Evolutionary conservation across 2,888 invertebrate species (phyloP), one percentile per base, ranked within the genome.

Genomic region (Cephus runcator): DNA sequence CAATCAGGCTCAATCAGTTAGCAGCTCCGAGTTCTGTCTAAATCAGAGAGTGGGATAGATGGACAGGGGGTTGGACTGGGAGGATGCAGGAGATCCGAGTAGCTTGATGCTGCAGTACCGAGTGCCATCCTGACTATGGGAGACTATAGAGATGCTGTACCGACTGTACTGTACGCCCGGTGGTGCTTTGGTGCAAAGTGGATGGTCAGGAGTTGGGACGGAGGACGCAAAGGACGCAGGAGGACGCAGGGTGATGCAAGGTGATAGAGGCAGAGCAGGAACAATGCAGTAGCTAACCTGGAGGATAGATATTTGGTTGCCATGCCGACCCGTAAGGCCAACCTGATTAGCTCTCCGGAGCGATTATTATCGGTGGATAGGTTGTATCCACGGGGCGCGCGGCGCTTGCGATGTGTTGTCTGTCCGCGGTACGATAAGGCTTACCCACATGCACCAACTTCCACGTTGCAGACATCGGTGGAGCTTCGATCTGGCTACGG

Each of bases 1-100:
- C 90, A 90, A 90, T 90, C 90, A 90, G 87, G 85, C 86, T 89
- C 89, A 88, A 90, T 90, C 90, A 90, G 88, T 88, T 88, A 89
- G 86, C 86, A 84, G 85, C 81, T 84, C 83, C 81, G 85, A 40
- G 84, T 87, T 83, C 84, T 86, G 87, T 86, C 88, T 88, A 87
- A 89, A 90, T 88, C 88, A 88, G 88, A 84, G 85, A 81, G 82
- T 82, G 83, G 78, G 79, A 79, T 73, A 77, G 79, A 79, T 15
- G 40, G 75, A 56, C 75, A 79, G 81, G 78, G 81, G 76, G 74
- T n/a, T n/a, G n/a, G n/a, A n/a, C n/a, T 75, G 36, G 77, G 79
- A 12, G 15, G 12, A 15, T 12, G 36, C 12, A 36, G 12, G 12
- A 15, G 40, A 15, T 40, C 40, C 40, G 40, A 40, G 40, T 15